phyloP scores from a whole-genome alignment of 2,888 invertebrate genomes.

The Calliopum simillimum region DNA sequence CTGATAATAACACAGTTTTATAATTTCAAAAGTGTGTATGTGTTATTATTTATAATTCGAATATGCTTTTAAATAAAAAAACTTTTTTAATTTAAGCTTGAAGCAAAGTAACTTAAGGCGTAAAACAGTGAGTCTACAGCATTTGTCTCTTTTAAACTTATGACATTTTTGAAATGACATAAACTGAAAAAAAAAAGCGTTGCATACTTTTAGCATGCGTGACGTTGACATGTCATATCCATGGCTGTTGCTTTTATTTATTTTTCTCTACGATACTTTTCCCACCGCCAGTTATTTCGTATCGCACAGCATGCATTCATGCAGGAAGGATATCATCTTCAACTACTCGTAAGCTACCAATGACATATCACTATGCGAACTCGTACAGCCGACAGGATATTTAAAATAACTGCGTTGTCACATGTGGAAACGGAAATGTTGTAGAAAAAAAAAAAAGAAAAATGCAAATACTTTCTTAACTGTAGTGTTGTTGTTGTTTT shows the following conservation, averaged over 20 bases:
- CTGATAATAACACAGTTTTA: too few species aligned
- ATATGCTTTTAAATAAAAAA: too few species aligned
- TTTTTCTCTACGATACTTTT: neutral
- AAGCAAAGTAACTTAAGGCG: too few species aligned
- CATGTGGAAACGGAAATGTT: constrained; percentile 27
- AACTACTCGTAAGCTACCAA: constrained; percentile 11
- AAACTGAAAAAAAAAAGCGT: neutral
- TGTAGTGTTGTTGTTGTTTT: too few species aligned
- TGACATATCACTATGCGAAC: constrained; percentile 22
- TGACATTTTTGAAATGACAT: too few species aligned
- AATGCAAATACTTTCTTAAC: too few species aligned
- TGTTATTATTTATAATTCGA: too few species aligned
- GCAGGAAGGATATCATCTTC: constrained; percentile 11
- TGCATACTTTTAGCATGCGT: constrained; percentile 32
- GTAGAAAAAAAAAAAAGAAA: constrained; percentile 8
- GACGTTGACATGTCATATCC: constrained; percentile 30
- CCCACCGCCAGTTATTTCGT: neutral
- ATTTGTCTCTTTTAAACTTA: too few species aligned
- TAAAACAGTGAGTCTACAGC: too few species aligned
- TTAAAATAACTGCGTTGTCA: constrained; percentile 33
- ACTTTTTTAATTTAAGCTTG: too few species aligned
- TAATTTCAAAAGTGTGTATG: too few species aligned
- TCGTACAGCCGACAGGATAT: constrained; percentile 24
- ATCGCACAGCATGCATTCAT: neutral
- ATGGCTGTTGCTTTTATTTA: neutral